Conservation (phyloP, 2,888 invertebrate species). For the Electrophaes corylata region DNA sequence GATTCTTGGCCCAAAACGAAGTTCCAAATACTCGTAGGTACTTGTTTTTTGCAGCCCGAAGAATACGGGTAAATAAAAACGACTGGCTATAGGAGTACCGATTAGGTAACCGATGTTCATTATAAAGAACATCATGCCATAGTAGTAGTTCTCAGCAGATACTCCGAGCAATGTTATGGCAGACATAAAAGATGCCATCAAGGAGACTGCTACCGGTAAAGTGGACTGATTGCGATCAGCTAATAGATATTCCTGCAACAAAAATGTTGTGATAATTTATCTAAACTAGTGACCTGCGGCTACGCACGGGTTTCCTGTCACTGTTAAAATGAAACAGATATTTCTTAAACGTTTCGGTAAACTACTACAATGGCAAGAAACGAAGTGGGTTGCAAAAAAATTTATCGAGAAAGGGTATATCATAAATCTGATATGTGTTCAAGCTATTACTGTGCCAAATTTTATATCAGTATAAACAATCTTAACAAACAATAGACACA, state of each 20-base stretch:
- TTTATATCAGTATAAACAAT: no score
- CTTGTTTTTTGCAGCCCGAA: constrained; percentile 93
- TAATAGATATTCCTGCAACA: constrained; percentile 90
- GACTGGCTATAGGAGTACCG: constrained; percentile 90
- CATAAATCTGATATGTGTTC: no score
- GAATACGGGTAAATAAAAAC: constrained; percentile 93
- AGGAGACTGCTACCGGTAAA: constrained; percentile 92
- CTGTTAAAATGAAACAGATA: no score
- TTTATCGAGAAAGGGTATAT: no score
- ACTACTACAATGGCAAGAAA: no score
- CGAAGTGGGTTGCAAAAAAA: no score
- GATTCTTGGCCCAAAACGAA: constrained; percentile 91
- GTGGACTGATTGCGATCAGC: constrained; percentile 93
- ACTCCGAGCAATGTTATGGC: constrained; percentile 94
- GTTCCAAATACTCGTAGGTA: constrained; percentile 96
- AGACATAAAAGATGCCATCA: constrained; percentile 98
- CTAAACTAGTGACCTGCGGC: no score
- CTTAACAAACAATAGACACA: no score
- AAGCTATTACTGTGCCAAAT: no score
- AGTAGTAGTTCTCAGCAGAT: constrained; percentile 93
- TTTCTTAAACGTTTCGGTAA: no score
- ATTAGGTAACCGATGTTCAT: constrained; percentile 90
- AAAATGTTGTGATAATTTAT: not conserved
- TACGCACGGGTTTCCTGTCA: no score
- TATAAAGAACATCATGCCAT: constrained; percentile 91